Evolutionary conservation across 2,113 vertebrate species (phyloP), one percentile per base, ranked within the genome.

Genomic region (Geothlypis trichas): DNA sequence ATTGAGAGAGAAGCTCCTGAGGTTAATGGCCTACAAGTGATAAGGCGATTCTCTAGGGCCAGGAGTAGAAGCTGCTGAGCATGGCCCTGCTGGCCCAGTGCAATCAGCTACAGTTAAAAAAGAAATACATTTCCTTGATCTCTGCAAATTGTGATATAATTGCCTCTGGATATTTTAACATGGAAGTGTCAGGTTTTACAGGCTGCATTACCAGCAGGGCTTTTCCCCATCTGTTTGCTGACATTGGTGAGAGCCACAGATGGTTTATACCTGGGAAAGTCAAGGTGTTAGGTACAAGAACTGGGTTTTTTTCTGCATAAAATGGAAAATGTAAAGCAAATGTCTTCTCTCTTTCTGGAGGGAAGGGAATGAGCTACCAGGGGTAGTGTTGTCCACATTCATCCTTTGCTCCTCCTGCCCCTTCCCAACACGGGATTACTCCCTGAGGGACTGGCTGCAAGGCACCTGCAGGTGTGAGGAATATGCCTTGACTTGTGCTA

Each of bases 151-250:
- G 26, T 31, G 68, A 14, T 51, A 20, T 31, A 88, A 42, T 75
- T 83, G 15, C 35, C 52, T 83, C 71, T 76, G 79, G 47, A 31
- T 47, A n/a, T 75, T 93, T 83, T 77, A 52, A 80, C 22, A 15
- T 49, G 46, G 14, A 80, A 69, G 16, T n/a, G 37, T 58, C 59
- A 44, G 22, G 37, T 65, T 79, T 92, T 84, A 91, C 84, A 89
- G 30, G 27, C 22, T 77, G 77, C 44, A 13, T 54, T 80, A 73
- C 65, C 58, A 73, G 31, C 63, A 61, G 41, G 33, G 31, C 13
- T 91, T 67, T 24, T 9, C 23, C 13, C 19, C 13, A 17, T 46
- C 55, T 52, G 18, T 63, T 89, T 77, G 41, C 73, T 84, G 84
- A 54, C 63, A 41, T 4, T 49, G 73, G 21, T 76, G 73, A 55